Conservation (phyloP, 2,113 vertebrate genomes). For the Sciurus niger region DNA sequence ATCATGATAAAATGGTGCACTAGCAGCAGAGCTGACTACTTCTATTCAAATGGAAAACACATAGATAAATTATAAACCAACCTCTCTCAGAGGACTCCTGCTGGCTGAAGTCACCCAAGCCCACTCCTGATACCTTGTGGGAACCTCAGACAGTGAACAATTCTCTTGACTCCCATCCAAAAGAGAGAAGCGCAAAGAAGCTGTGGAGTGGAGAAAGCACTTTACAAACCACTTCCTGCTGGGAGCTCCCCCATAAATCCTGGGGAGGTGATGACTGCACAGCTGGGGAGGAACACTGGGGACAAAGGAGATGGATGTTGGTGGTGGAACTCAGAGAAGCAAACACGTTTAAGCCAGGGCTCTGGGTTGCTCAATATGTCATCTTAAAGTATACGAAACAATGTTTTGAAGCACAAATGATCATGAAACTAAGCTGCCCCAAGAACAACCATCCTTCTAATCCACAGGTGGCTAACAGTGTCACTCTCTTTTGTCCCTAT, state of each 20-base stretch:
- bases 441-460: neutral
- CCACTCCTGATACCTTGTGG: neutral
- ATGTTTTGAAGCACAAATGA: neutral
- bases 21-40: neutral
- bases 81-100: neutral
- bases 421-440: neutral
- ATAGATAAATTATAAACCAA: neutral
- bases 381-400: neutral
- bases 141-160: neutral
- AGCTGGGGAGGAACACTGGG: neutral
- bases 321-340: neutral
- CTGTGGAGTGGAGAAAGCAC: accelerated
- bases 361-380: neutral
- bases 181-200: neutral
- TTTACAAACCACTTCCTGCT: too few species aligned
- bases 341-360: neutral
- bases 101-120: neutral
- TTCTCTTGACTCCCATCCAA: neutral
- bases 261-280: neutral
- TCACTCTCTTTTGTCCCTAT: accelerated
- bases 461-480: accelerated
- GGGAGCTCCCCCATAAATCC: too few species aligned
- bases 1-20: neutral
- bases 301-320: neutral
- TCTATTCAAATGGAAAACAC: neutral